A percentile compares a stretch with the other conserved stretches of the same genome.
phyloP scores from a whole-genome alignment of 2,113 vertebrate species.

The Phyllostomus discolor region DNA sequence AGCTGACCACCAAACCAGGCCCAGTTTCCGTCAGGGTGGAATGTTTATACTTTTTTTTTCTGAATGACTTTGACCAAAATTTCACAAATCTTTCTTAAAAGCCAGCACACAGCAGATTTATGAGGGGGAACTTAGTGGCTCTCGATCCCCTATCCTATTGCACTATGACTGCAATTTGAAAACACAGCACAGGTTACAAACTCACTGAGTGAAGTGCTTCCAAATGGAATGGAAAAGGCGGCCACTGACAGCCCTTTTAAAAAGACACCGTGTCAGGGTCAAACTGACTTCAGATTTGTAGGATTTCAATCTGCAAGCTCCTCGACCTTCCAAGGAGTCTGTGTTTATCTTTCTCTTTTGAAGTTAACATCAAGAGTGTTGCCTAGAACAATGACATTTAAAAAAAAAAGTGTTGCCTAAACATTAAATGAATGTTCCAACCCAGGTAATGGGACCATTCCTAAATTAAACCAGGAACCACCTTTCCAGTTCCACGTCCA shows the following conservation, averaged over 20 bases:
- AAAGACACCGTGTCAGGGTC: constrained; percentile 13
- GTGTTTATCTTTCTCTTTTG: background rate
- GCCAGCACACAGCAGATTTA: background rate
- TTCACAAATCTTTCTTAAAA: constrained; percentile 30
- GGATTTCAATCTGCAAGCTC: background rate
- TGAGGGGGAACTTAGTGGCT: background rate
- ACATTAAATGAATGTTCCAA: constrained; percentile 32
- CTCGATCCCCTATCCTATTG: background rate
- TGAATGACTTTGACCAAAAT: constrained; percentile 28
- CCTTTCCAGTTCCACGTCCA: background rate
- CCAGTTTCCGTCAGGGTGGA: background rate
- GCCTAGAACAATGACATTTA: constrained; percentile 37
- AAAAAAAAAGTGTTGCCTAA: constrained; percentile 58
- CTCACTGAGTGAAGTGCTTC: background rate
- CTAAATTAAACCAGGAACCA: constrained; percentile 38
- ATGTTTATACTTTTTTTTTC: constrained; percentile 4
- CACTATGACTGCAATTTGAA: background rate
- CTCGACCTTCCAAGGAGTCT: background rate
- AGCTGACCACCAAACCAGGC: background rate
- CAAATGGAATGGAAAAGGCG: constrained; percentile 2
- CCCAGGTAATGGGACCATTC: background rate
- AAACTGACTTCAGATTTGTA: background rate
- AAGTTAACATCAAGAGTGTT: constrained; percentile 27
- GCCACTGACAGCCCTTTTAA: background rate
- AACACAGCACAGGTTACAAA: constrained; percentile 46